These are phyloP conservation scores for Entosphenus tridentatus DNA, from an alignment of 2,113 vertebrate genomes.

Conservation along the genomic window DNA sequence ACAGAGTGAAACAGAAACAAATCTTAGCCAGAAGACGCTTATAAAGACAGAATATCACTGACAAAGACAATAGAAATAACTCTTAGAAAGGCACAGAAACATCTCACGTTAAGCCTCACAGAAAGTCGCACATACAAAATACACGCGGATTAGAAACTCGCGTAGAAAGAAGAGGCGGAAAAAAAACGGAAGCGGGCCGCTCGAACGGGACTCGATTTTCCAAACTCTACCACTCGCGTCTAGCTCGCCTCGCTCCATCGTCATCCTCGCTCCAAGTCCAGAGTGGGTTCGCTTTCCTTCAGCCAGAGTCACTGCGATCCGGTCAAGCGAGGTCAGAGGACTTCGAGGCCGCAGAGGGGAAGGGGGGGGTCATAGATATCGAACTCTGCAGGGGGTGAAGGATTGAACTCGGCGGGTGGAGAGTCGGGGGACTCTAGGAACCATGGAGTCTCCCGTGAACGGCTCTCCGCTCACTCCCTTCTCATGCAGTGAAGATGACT, in stretches of 20 bases:
- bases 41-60: not conserved
- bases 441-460: constrained; percentile 5
- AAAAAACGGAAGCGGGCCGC: not conserved
- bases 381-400: not conserved
- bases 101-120: not conserved
- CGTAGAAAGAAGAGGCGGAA: not conserved
- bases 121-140: not conserved
- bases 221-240: no score
- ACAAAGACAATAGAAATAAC: not conserved
- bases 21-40: not conserved
- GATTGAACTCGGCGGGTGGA: not conserved
- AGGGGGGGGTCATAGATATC: not conserved
- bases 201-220: not conserved
- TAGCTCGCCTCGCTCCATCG: no score
- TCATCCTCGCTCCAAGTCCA: no score
- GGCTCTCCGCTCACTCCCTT: not conserved
- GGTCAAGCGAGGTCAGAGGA: not conserved
- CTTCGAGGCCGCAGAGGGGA: not conserved
- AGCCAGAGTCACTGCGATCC: not conserved
- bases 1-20: not conserved
- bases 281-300: no score
- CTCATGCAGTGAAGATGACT: not conserved
- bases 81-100: not conserved
- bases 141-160: not conserved
- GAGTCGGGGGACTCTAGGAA: not conserved